Conservation (phyloP, 2,888 invertebrate species). For the Heterodera filipjevi region DNA sequence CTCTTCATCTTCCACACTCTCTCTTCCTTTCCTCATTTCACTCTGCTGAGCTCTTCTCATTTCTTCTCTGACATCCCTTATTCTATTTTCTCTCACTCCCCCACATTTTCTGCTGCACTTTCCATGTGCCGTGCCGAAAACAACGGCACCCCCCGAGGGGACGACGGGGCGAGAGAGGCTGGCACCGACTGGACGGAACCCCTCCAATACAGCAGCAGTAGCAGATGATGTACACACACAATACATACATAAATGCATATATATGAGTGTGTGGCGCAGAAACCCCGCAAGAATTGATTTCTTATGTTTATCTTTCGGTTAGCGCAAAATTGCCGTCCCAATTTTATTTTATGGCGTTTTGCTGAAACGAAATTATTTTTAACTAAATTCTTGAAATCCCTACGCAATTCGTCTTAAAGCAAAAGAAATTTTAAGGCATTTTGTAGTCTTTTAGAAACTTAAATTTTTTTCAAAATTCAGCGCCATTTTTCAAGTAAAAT, state of each 20-base stretch:
- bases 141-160: neutral
- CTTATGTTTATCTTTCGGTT: too few relatives aligned
- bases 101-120: neutral
- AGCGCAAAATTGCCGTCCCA: too few relatives aligned
- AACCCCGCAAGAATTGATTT: too few relatives aligned
- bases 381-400: too few relatives aligned
- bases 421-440: too few relatives aligned
- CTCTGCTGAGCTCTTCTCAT: neutral
- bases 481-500: too few relatives aligned
- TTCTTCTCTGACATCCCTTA: neutral
- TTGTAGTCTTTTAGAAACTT: too few relatives aligned
- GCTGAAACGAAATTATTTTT: too few relatives aligned
- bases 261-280: neutral
- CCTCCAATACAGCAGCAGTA: neutral
- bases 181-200: conserved; percentile 5
- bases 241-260: neutral
- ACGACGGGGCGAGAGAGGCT: neutral
- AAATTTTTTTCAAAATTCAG: too few relatives aligned
- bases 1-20: neutral
- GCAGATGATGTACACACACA: neutral
- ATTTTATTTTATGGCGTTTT: too few relatives aligned
- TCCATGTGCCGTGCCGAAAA: conserved; percentile 6
- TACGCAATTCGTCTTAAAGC: neutral
- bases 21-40: neutral
- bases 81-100: neutral